A percentile compares a stretch with the other conserved stretches of the same genome.
Evolutionary conservation across 2,888 invertebrate genomes (phyloP).

Genomic region (Apodemia duryi): DNA sequence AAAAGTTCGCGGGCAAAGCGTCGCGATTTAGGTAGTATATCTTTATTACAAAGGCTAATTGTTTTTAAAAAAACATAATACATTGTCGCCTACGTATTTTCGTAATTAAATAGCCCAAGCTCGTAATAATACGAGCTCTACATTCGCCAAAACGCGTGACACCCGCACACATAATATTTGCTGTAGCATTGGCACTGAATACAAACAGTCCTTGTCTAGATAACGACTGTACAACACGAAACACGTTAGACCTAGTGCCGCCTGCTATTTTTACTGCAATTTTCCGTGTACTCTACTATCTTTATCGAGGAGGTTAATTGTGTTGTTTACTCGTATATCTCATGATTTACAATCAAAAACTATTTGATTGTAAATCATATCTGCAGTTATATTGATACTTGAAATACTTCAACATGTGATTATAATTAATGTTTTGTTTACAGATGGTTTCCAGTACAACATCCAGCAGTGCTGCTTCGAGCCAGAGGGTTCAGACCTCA

Average conservation of each 20-base stretch:
- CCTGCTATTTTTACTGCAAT: conserved; percentile 28
- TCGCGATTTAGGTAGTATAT: too few relatives aligned
- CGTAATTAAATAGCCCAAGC: conserved; percentile 13
- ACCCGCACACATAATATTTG: conserved; percentile 49
- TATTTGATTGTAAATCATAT: neutral
- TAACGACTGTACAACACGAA: conserved; percentile 58
- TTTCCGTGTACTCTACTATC: conserved; percentile 6
- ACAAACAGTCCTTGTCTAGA: conserved; percentile 65
- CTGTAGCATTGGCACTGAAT: conserved; percentile 74
- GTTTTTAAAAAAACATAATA: neutral
- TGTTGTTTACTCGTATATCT: neutral
- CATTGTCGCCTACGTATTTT: conserved; percentile 9
- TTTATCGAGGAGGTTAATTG: neutral
- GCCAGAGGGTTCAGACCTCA: conserved; percentile 79
- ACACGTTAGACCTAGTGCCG: conserved; percentile 33
- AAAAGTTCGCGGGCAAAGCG: too few relatives aligned
- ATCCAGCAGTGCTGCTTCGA: conserved; percentile 79
- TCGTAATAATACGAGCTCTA: conserved; percentile 44
- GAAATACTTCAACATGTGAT: neutral
- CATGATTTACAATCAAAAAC: neutral
- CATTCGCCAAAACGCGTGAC: conserved; percentile 75
- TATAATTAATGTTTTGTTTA: conserved; percentile 22
- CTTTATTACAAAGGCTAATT: too few relatives aligned
- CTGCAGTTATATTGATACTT: neutral
- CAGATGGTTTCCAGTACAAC: conserved; percentile 78